Base-by-base conservation (phyloP, 1,140 invertebrate species). In the Tetramorium alpestre region DNA sequence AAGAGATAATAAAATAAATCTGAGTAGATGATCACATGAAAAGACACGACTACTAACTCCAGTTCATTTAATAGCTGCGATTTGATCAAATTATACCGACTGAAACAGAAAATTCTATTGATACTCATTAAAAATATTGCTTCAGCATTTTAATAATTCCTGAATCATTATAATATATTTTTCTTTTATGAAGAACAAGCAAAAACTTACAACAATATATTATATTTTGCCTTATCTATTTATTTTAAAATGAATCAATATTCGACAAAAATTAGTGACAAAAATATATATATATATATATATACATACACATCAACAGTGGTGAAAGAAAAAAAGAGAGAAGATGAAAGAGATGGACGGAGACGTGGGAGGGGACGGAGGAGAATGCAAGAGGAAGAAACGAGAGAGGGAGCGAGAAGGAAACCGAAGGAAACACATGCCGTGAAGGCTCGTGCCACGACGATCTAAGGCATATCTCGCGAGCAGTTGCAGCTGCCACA, bases 361-460 rank as follows among this genome's bases (percentile, higher is more conserved):
- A 18, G 10, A 49, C 11, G 41, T 70, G 25, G 67, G 60, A 60
- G 70, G 38, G 65, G 41, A 38, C 58, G 56, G 18, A 41, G 80
- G 18, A 51, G 56, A 60, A 47, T 58, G 13, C 25, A 73, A 47
- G 25, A 73, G 41, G 33, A 49, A 67, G 78, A 72, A 13, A 47
- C 22, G 33, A 28, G 47, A 62, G 73, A 77, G 64, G 77, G 51
- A 72, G 56, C 49, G 64, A 47, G 72, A 75, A 64, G 65, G 86
- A 81, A 86, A 54, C 47, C 62, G 72, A 85, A 93, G 91, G 90
- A 93, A 94, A 93, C 94, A 94, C 93, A 94, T 94, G 94, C 91
- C 92, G 89, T 75, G 87, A 90, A 91, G 94, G 94, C 94, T 95
- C 94, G 94, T 94, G 94, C 93, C 94, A 94, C 93, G 89, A 91